These are phyloP conservation scores for Barypeithes pellucidus DNA, from an alignment of 2,888 invertebrate genomes.

Conservation along the genomic window DNA sequence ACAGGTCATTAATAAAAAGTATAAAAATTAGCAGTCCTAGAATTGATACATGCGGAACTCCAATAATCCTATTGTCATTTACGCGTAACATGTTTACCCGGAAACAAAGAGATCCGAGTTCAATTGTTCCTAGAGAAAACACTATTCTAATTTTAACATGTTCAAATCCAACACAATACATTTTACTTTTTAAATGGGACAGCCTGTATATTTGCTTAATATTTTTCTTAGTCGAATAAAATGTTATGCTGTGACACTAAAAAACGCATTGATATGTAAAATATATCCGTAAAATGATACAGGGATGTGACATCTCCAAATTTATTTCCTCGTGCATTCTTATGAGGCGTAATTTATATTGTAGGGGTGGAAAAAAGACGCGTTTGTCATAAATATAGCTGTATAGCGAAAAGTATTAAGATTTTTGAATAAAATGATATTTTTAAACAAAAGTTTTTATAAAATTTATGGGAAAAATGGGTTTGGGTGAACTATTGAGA, in stretches of 20 bases:
- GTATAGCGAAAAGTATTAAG: neutral
- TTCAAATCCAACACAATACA: too few relatives aligned
- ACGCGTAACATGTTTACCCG: too few relatives aligned
- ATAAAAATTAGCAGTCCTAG: too few relatives aligned
- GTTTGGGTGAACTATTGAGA: neutral
- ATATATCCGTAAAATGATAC: conserved; percentile 27
- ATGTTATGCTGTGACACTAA: neutral
- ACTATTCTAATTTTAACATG: too few relatives aligned
- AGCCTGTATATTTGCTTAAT: neutral
- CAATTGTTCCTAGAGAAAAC: too few relatives aligned
- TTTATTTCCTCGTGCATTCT: conserved; percentile 40
- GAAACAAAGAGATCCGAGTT: too few relatives aligned
- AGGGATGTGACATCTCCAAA: conserved; percentile 33
- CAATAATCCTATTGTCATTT: too few relatives aligned
- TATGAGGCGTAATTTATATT: conserved; percentile 30
- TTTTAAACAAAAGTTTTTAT: neutral
- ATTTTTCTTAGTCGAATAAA: conserved; percentile 4
- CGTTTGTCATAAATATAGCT: conserved; percentile 16
- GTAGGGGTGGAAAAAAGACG: conserved; percentile 11
- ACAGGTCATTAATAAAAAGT: too few relatives aligned
- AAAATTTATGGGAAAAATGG: neutral
- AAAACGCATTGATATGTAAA: conserved; percentile 22
- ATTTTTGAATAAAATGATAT: neutral
- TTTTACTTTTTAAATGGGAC: too few relatives aligned
- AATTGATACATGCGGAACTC: too few relatives aligned